Evolutionary conservation across 2,797 vertebrate species (phyloP).

Genomic region (Bucorvus abyssinicus): DNA sequence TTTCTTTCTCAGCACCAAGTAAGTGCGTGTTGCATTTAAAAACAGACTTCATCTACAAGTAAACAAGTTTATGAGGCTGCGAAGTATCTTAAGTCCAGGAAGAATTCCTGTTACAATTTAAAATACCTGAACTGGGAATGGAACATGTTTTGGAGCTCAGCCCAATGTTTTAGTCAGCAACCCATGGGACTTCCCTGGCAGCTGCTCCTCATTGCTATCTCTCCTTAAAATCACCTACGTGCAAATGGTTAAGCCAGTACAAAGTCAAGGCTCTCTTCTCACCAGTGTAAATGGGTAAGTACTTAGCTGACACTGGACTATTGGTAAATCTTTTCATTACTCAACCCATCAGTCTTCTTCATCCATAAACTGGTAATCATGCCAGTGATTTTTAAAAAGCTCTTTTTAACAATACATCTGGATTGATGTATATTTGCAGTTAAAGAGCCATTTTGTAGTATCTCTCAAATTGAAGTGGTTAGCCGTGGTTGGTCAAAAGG

Average conservation of each 20-base stretch:
- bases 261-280: background rate
- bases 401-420: background rate
- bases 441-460: background rate
- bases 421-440: background rate
- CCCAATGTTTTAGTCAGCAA: background rate
- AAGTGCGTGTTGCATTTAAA: conserved; percentile 14
- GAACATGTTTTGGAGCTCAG: background rate
- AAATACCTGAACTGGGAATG: background rate
- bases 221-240: background rate
- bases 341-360: background rate
- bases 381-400: background rate
- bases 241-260: background rate
- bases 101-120: background rate
- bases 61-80: background rate
- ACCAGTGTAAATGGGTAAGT: background rate
- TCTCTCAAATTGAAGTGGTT: background rate
- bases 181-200: background rate
- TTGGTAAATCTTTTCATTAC: background rate
- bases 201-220: background rate
- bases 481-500: background rate
- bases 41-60: background rate
- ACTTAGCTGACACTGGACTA: background rate
- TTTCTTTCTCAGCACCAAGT: background rate
- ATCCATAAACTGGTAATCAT: background rate
- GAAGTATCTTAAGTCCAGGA: background rate